Evolutionary conservation across 2,888 invertebrate species (phyloP).

Genomic region (Chrysodeixis includens): DNA sequence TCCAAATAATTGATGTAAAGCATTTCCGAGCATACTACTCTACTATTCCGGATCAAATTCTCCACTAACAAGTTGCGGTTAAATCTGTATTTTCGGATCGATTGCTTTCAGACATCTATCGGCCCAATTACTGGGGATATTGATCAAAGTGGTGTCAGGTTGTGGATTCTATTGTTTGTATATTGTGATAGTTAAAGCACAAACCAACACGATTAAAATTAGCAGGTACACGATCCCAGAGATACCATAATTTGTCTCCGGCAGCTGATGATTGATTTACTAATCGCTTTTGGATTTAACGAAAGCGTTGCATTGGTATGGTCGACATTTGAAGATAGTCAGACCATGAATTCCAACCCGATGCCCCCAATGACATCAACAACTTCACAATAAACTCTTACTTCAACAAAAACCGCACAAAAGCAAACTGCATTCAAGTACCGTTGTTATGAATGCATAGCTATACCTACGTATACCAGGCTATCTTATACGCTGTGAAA

Average conservation of each 20-base stretch:
- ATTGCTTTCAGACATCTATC: background rate
- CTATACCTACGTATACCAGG: background rate
- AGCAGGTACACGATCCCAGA: background rate
- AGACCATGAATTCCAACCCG: background rate
- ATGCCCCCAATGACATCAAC: background rate
- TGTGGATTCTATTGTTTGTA: background rate
- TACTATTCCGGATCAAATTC: background rate
- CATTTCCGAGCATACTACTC: background rate
- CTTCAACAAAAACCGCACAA: background rate
- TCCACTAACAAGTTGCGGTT: slow-evolving; percentile 1
- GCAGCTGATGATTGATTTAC: background rate
- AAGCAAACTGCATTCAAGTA: background rate
- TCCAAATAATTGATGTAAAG: background rate
- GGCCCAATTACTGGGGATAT: background rate
- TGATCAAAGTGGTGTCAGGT: background rate
- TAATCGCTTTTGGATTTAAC: background rate
- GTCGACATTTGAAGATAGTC: background rate
- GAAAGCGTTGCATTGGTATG: background rate
- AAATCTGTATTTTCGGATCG: slow-evolving; percentile 3
- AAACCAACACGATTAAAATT: background rate
- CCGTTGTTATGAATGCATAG: slow-evolving; percentile 3
- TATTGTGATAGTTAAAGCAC: background rate
- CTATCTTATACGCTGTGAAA: background rate
- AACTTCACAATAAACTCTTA: background rate
- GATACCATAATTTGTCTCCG: background rate